phyloP scores from a whole-genome alignment of 2,888 invertebrate genomes.

The Oscheius sp. region DNA sequence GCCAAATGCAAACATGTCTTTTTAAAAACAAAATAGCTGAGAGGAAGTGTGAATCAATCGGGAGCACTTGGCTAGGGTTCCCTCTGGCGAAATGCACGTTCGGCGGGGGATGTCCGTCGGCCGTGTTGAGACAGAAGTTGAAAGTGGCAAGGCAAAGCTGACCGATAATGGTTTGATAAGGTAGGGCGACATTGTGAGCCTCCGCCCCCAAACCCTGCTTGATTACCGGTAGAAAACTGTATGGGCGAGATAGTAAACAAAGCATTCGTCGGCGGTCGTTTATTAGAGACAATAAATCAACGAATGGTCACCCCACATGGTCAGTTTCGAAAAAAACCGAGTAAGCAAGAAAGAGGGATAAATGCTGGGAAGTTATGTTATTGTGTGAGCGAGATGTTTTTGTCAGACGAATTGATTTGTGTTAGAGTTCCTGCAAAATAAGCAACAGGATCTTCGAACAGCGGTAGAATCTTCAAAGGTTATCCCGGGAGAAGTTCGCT shows the following conservation, averaged over 20 bases:
- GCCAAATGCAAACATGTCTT: slow-evolving; percentile 11
- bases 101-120: neutral
- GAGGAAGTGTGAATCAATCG: slow-evolving; percentile 27
- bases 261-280: neutral
- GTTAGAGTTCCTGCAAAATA: too few species aligned
- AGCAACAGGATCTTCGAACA: too few species aligned
- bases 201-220: neutral
- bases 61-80: slow-evolving; percentile 20
- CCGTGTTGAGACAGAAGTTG: neutral
- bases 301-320: slow-evolving; percentile 10
- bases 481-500: too few species aligned
- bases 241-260: neutral
- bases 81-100: slow-evolving; percentile 23
- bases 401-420: too few species aligned
- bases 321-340: neutral
- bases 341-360: neutral
- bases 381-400: too few species aligned
- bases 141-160: neutral
- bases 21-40: neutral
- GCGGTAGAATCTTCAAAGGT: too few species aligned
- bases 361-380: neutral
- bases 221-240: neutral
- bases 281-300: slow-evolving; percentile 4
- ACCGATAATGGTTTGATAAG: slow-evolving; percentile 1
- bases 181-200: neutral